These are phyloP conservation scores for Pteronura brasiliensis DNA, from an alignment of 2,113 vertebrate species.

Conservation along the genomic window DNA sequence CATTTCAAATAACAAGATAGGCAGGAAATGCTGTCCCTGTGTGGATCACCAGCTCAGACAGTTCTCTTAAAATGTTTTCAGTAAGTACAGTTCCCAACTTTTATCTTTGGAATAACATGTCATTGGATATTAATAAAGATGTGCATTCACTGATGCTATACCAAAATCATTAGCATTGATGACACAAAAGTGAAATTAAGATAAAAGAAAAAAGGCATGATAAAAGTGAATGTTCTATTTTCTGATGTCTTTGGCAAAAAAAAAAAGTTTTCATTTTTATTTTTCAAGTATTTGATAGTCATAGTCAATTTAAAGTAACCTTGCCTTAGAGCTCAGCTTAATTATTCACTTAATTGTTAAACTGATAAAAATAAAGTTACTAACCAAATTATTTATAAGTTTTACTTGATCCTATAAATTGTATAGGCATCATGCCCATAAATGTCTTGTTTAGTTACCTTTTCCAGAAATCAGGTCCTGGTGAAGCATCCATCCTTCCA, in stretches of 20 bases:
- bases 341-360: not conserved
- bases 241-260: not conserved
- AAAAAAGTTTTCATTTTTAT: not conserved
- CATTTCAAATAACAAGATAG: not conserved
- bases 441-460: not conserved
- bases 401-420: not conserved
- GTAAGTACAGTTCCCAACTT: not conserved
- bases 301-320: conserved; percentile 20
- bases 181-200: conserved; percentile 39
- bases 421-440: no score
- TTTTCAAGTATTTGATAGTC: not conserved
- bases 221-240: not conserved
- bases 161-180: conserved; percentile 17
- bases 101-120: not conserved
- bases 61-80: not conserved
- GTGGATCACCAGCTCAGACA: not conserved
- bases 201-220: conserved; percentile 17
- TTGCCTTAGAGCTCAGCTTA: not conserved
- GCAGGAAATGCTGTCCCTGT: not conserved
- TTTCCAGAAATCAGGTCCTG: not conserved
- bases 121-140: conserved; percentile 37
- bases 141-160: not conserved
- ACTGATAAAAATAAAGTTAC: not conserved
- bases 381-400: not conserved
- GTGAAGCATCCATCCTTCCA: not conserved